Base-by-base conservation (phyloP, 2,113 vertebrate species). In the Chascanopsetta lugubris region DNA sequence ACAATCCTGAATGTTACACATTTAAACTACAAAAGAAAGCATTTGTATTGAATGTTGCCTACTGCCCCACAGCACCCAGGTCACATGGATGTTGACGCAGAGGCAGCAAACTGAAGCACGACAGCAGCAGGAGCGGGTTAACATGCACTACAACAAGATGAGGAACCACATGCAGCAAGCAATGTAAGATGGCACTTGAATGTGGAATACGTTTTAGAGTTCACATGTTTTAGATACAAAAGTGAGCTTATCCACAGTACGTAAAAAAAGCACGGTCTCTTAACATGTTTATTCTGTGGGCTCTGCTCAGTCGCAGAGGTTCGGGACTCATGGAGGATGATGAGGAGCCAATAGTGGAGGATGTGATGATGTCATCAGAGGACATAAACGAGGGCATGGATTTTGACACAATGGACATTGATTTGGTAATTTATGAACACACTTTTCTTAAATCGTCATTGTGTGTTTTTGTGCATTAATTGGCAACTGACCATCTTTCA, bases 321-420 rank as follows among this genome's bases (percentile, higher is more conserved):
- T 94, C 95, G 69, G 95, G 96, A 64, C 89, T 99, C 79, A 97
- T 98, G 96, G 97, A 99, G 86, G 97, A 99, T 72, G 97, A 99
- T 61, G 97, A 99, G 85, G 96, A 99, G 85, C 97, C 97, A 48
- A 99, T 99, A 38, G 97, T 99, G 72, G 97, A 99, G 93, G 97
- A 99, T 68, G 97, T 99, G 76, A 99, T 99, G 97, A 99, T 99
- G 97, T 99, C 97, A 75, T 98, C 97, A 38, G 97, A 98, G 69
- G 97, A 98, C 89, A 95, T 99, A 78, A 97, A 98, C 42, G 96
- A 98, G 88, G 96, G 95, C 89, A 98, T 99, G 95, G 96, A 97
- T 87, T 99, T 98, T 51, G 96, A 98, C 82, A 98, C 96, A 68
- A 97, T 99, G 95, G 97, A 98, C 85, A 99, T 99, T 72, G 97